Percentiles rank a stretch among this genome's conserved stretches.
Conservation (phyloP, 1,140 invertebrate genomes). For the Ceratina japonica region DNA sequence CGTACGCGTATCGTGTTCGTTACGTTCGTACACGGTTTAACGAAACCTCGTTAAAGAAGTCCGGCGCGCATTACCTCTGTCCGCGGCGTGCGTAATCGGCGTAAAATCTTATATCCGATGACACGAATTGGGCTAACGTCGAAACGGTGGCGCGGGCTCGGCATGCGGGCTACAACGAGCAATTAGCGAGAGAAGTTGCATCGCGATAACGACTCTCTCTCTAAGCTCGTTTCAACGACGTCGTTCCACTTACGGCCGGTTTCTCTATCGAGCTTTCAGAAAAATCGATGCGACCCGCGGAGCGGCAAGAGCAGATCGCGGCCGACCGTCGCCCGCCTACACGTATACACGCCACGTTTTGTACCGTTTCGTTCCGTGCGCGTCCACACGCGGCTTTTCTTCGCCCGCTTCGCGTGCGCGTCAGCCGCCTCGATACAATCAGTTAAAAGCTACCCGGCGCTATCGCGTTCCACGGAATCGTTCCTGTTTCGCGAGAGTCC, state of each 20-base stretch:
- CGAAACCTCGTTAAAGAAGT: too few relatives aligned
- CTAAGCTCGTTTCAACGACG: conserved; percentile 23
- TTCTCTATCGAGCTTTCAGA: neutral
- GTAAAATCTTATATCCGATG: neutral
- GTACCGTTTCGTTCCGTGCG: neutral
- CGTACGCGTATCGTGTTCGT: too few relatives aligned
- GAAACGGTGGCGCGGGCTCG: too few relatives aligned
- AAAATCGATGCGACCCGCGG: neutral
- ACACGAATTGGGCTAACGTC: conserved; percentile 13
- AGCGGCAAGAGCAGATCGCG: neutral
- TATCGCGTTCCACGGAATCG: too few relatives aligned
- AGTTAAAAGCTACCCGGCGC: neutral
- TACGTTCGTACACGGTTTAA: too few relatives aligned
- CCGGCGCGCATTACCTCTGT: neutral
- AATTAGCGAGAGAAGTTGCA: conserved; percentile 20
- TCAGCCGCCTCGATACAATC: neutral
- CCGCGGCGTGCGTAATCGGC: conserved; percentile 6
- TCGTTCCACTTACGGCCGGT: neutral
- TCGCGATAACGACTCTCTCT: neutral
- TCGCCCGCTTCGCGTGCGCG: neutral
- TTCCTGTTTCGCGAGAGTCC: too few relatives aligned
- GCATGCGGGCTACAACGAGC: neutral
- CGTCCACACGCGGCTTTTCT: neutral
- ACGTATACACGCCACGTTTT: neutral
- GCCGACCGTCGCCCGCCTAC: neutral